Conservation (phyloP, 2,797 vertebrate species). For the Chaunax sp. region DNA sequence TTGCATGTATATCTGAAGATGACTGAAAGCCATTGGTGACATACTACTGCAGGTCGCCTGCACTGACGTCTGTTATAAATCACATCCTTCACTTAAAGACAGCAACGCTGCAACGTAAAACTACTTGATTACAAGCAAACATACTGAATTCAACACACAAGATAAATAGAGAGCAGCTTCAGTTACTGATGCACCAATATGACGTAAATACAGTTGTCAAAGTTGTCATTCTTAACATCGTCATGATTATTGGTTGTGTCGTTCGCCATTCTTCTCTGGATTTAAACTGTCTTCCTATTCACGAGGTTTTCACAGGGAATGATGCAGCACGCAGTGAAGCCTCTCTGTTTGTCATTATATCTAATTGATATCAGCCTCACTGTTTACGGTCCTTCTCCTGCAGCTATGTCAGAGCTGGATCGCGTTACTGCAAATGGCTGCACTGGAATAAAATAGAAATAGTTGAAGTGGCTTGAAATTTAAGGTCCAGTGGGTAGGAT, state of each 20-base stretch:
- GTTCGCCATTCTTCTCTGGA: neutral
- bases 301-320: neutral
- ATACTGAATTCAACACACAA: no score
- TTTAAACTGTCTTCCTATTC: neutral
- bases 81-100: neutral
- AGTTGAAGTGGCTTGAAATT: neutral
- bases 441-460: neutral
- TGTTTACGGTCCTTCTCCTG: neutral
- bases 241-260: no score
- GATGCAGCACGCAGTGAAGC: neutral
- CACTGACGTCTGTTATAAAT: neutral
- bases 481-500: no score
- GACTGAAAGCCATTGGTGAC: neutral
- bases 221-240: no score
- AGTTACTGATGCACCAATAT: no score
- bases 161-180: no score
- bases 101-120: neutral
- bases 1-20: neutral
- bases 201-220: no score
- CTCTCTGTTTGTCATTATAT: neutral
- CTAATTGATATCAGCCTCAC: neutral
- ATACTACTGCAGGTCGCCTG: neutral
- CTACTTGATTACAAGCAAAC: neutral
- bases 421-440: neutral
- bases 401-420: neutral